phyloP scores from a whole-genome alignment of 1,140 invertebrate genomes.

The Penaeus chinensis region DNA sequence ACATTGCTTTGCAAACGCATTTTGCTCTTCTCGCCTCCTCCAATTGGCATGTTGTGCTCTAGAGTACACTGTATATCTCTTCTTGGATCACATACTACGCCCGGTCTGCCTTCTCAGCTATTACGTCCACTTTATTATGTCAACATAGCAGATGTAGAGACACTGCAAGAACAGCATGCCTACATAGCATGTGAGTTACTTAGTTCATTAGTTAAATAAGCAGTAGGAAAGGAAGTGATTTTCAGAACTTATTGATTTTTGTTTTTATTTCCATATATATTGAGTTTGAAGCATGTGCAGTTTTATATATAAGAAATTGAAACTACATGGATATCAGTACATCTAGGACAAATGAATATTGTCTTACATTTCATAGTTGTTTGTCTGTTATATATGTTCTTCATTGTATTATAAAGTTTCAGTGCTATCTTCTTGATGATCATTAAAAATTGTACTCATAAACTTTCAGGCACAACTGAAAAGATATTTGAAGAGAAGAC shows the following conservation, averaged over 20 bases:
- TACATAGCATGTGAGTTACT: slow-evolving; percentile 37
- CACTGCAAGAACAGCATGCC: slow-evolving; percentile 29
- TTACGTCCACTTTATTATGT: slow-evolving; percentile 32
- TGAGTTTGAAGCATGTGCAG: no score
- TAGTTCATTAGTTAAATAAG: no score
- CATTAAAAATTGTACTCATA: no score
- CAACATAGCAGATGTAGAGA: slow-evolving; percentile 30
- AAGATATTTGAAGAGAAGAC: slow-evolving; percentile 41
- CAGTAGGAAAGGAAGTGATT: no score
- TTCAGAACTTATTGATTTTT: no score
- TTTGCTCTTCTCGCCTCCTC: slow-evolving; percentile 25
- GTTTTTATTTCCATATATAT: no score
- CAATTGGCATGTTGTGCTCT: slow-evolving; percentile 21
- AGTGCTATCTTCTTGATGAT: no score
- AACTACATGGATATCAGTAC: no score
- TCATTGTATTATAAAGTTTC: not conserved
- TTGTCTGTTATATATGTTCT: not conserved
- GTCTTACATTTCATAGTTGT: not conserved
- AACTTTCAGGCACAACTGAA: slow-evolving; percentile 34
- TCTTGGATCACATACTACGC: slow-evolving; percentile 27
- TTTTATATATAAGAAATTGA: no score
- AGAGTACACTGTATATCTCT: slow-evolving; percentile 12
- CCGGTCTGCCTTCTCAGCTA: slow-evolving; percentile 27
- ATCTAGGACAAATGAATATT: no score
- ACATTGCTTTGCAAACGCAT: slow-evolving; percentile 33